These are phyloP conservation scores for Anabas testudineus DNA, from an alignment of 2,797 vertebrate species.

Conservation along the genomic window DNA sequence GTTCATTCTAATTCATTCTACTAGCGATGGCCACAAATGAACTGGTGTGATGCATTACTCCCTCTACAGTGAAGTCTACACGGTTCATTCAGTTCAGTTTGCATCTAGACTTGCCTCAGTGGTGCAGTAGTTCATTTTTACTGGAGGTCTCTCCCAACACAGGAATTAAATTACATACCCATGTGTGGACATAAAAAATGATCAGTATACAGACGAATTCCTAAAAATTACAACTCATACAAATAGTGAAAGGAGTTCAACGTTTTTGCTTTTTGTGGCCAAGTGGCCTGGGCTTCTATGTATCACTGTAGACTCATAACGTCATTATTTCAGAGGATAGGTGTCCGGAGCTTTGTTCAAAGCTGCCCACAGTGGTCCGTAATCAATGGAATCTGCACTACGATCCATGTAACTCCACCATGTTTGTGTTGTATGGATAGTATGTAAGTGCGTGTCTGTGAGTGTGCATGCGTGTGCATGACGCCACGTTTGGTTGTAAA, in stretches of 20 bases:
- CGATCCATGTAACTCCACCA: conserved; percentile 30
- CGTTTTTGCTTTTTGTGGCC: no score
- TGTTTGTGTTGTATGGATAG: conserved; percentile 25
- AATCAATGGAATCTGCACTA: conserved; percentile 6
- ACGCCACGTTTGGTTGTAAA: conserved; percentile 38
- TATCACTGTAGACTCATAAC: neutral
- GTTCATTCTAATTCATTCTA: conserved; percentile 6
- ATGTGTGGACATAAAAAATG: neutral
- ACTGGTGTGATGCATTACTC: neutral
- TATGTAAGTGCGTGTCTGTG: conserved; percentile 29
- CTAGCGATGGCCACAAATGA: neutral
- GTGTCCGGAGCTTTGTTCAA: neutral
- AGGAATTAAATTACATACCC: neutral
- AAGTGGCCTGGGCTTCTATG: no score
- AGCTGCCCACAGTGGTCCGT: neutral
- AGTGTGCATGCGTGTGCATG: conserved; percentile 20
- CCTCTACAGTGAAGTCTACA: neutral
- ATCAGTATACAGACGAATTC: neutral
- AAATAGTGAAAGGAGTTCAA: neutral
- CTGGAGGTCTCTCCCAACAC: neutral
- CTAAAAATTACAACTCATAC: neutral
- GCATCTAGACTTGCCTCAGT: neutral
- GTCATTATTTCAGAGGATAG: neutral
- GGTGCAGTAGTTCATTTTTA: neutral
- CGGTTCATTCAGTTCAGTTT: no score